Evolutionary conservation across 1,140 invertebrate genomes (phyloP).

Genomic region (Lethrus apterus): DNA sequence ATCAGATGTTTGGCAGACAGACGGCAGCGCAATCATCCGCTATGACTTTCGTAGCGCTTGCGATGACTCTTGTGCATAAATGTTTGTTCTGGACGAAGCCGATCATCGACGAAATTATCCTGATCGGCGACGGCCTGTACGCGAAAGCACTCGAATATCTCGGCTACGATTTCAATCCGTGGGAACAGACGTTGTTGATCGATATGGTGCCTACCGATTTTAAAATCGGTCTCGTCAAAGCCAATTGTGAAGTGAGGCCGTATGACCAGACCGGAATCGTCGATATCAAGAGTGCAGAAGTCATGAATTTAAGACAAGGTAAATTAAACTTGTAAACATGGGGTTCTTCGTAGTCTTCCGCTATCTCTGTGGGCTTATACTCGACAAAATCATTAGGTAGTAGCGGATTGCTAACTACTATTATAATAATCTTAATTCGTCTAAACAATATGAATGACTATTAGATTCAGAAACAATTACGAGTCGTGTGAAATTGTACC

Average conservation of each 20-base stretch:
- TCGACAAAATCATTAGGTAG: no score
- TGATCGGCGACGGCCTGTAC: conserved; percentile 31
- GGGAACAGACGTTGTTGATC: conserved; percentile 42
- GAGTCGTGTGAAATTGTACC: no score
- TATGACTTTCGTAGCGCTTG: conserved; percentile 41
- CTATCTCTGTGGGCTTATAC: no score
- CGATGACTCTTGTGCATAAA: conserved; percentile 43
- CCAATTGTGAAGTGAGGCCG: conserved; percentile 41
- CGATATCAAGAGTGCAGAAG: conserved; percentile 38
- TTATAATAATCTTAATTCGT: no score
- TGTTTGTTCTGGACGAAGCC: conserved; percentile 44
- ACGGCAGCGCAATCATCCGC: conserved; percentile 40
- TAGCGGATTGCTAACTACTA: no score
- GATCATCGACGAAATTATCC: conserved; percentile 45
- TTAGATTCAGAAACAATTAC: no score
- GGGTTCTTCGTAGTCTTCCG: no score
- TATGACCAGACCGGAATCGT: conserved; percentile 43
- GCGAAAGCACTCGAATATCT: conserved; percentile 30
- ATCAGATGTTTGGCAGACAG: conserved; percentile 41
- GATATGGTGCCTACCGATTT: conserved; percentile 36
- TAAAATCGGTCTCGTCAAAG: conserved; percentile 41
- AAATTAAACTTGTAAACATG: no score
- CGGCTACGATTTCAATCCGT: conserved; percentile 46
- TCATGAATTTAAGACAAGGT: conserved; percentile 37
- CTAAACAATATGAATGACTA: no score